Evolutionary conservation across 2,113 vertebrate genomes (phyloP).

Genomic region (Lepus timidus): DNA sequence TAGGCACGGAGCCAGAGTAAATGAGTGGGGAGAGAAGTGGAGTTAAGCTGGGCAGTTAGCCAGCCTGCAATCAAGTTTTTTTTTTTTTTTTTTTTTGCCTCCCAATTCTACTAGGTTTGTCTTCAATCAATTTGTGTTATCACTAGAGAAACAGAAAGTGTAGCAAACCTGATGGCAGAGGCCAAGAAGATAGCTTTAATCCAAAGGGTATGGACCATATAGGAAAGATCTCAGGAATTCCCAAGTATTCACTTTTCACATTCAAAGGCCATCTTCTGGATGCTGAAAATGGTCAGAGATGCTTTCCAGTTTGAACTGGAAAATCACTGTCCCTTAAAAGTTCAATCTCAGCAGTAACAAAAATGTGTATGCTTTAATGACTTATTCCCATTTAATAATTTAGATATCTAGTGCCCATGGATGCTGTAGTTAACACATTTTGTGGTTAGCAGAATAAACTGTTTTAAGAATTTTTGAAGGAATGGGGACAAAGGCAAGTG

Average conservation of each 20-base stretch:
- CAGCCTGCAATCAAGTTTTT: rapidly evolving
- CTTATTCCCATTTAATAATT: not conserved
- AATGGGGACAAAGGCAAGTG: not conserved
- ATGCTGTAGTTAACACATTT: not conserved
- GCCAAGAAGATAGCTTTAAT: not conserved
- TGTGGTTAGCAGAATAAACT: not conserved
- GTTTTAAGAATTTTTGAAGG: not conserved
- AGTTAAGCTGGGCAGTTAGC: not conserved
- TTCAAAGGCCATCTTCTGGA: not conserved
- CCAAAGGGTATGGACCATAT: not conserved
- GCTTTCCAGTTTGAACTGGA: not conserved
- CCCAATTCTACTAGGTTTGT: not conserved
- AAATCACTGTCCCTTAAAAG: not conserved
- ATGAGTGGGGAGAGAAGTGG: not conserved
- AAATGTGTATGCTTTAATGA: not conserved
- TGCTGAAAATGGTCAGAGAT: not conserved
- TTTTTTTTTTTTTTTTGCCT: not conserved
- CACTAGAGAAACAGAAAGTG: not conserved
- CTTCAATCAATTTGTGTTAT: not conserved
- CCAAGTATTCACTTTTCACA: not conserved
- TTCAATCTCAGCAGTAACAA: not conserved
- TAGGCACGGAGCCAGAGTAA: not conserved
- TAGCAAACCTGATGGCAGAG: not conserved
- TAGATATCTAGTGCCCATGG: not conserved
- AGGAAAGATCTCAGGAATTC: not conserved